Conservation (phyloP, 2,113 vertebrate genomes). For the Clarias gariepinus region DNA sequence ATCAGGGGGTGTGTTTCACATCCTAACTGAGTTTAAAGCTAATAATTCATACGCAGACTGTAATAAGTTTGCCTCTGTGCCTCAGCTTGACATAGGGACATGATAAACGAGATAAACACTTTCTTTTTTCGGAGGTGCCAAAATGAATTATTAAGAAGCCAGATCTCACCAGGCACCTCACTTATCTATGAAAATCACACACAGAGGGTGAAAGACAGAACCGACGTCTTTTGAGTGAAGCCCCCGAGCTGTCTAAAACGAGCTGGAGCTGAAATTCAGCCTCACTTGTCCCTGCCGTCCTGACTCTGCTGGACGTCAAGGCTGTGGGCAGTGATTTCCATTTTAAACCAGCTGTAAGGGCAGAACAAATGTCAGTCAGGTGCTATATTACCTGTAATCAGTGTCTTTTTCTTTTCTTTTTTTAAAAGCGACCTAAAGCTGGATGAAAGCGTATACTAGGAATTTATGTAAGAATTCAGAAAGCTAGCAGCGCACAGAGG, state of each 20-base stretch:
- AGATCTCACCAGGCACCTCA: slow-evolving; percentile 56
- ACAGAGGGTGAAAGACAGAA: slow-evolving; percentile 47
- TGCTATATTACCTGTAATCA: slow-evolving; percentile 16
- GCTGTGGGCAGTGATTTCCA: slow-evolving; percentile 10
- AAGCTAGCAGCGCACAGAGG: neutral
- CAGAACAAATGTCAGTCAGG: neutral
- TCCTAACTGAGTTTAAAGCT: slow-evolving; percentile 1
- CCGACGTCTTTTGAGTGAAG: slow-evolving; percentile 56
- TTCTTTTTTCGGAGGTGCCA: slow-evolving; percentile 60
- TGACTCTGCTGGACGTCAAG: slow-evolving; percentile 7
- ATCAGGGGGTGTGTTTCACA: neutral
- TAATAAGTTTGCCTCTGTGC: slow-evolving; percentile 20
- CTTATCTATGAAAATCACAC: slow-evolving; percentile 57
- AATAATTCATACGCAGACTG: slow-evolving; percentile 24
- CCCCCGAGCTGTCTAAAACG: slow-evolving; percentile 11
- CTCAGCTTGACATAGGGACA: slow-evolving; percentile 11
- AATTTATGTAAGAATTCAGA: neutral
- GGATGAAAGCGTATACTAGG: slow-evolving; percentile 14
- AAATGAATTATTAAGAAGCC: slow-evolving; percentile 69
- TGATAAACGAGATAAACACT: slow-evolving; percentile 40
- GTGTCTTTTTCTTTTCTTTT: neutral
- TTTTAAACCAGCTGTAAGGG: neutral
- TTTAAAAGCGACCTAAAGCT: neutral
- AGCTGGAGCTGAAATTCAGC: slow-evolving; percentile 4
- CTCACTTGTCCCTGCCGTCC: neutral